Percentiles rank a stretch among this genome's conserved stretches.
Evolutionary conservation across 2,797 vertebrate species (phyloP).

Genomic region (Sebastes steindachneri): DNA sequence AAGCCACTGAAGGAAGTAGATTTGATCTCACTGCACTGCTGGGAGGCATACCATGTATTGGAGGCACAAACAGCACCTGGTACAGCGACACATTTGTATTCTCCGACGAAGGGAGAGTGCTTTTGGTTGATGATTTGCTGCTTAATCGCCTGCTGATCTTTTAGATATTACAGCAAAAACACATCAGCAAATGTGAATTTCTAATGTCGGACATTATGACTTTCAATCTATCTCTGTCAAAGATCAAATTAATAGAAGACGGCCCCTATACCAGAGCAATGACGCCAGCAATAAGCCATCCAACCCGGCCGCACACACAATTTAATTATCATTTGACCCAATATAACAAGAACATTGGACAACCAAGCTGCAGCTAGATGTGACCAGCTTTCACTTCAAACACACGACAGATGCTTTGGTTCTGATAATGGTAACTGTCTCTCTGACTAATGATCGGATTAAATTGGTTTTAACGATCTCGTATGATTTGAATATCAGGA

Average conservation of each 20-base stretch:
- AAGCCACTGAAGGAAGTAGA: conserved; percentile 21
- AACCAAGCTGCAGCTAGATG: conserved; percentile 3
- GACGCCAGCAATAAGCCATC: conserved; percentile 20
- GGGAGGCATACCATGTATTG: conserved; percentile 29
- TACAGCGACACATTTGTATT: conserved; percentile 14
- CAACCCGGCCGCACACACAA: background rate
- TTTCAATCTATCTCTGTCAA: conserved; percentile 54
- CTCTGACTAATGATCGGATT: background rate
- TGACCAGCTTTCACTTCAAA: conserved; percentile 18
- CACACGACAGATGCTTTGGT: conserved; percentile 11
- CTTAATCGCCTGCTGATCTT: conserved; percentile 4
- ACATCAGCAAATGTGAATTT: conserved; percentile 13
- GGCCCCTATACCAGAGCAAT: background rate
- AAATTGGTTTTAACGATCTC: background rate
- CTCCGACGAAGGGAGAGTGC: background rate
- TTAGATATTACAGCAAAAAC: conserved; percentile 8
- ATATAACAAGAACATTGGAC: conserved; percentile 9
- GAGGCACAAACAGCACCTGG: conserved; percentile 53
- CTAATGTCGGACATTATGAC: conserved; percentile 18
- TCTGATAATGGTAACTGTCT: background rate
- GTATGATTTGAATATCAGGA: background rate
- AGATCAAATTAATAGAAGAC: conserved; percentile 41
- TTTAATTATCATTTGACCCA: conserved; percentile 44
- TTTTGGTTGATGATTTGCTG: conserved; percentile 10
- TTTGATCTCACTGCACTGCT: conserved; percentile 46